Evolutionary conservation across 92 coral and sea anemone species (phyloP).

Genomic region (Virgularia gustaviana): DNA sequence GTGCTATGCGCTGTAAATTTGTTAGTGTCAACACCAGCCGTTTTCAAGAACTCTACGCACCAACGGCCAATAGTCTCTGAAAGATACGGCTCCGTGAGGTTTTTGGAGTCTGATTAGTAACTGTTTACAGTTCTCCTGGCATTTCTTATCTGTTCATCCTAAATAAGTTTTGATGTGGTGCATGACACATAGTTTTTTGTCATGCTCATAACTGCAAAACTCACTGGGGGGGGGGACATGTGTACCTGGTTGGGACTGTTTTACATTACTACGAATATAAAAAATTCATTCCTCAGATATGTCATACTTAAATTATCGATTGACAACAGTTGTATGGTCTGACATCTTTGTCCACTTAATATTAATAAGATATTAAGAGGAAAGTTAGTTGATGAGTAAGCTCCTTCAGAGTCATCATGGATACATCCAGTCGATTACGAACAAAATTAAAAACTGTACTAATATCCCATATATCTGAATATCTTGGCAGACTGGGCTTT

Average conservation of each 20-base stretch:
- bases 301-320: conserved; percentile 7
- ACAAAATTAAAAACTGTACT: conserved; percentile 26
- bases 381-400: conserved; percentile 20
- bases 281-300: conserved; percentile 26
- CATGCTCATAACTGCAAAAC: background rate
- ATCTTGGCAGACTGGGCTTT: conserved; percentile 37
- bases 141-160: conserved; percentile 23
- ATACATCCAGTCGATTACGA: conserved; percentile 17
- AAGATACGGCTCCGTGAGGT: conserved; percentile 40
- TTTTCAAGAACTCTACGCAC: background rate
- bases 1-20: no score
- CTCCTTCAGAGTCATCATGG: conserved; percentile 32
- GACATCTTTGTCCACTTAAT: conserved; percentile 43
- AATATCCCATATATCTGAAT: conserved; percentile 40
- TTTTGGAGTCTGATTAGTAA: conserved; percentile 32
- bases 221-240: conserved; percentile 27
- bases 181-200: background rate
- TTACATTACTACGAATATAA: conserved; percentile 26
- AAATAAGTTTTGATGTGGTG: background rate
- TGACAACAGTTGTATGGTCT: conserved; percentile 29
- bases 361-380: conserved; percentile 28
- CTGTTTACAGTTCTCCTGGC: conserved; percentile 3
- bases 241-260: conserved; percentile 45
- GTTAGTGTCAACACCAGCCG: conserved; percentile 9
- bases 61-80: conserved; percentile 41